Evolutionary conservation across 2,113 vertebrate species (phyloP).

Genomic region (Pithys albifrons): DNA sequence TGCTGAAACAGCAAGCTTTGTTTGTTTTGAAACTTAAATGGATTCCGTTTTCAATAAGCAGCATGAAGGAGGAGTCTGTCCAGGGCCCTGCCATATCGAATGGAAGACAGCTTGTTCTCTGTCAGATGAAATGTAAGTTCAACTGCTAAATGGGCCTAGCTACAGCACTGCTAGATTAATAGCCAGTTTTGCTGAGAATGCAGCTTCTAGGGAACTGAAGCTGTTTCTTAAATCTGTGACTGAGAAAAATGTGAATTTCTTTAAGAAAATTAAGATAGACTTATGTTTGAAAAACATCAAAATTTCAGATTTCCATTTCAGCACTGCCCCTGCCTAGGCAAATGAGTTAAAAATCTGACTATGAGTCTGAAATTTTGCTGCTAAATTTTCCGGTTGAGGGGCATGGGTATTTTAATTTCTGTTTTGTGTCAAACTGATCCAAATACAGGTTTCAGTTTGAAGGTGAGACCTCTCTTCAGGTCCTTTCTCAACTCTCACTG

Average conservation of each 20-base stretch:
- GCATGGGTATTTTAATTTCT: not conserved
- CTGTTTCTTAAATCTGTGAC: not conserved
- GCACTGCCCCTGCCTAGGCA: not conserved
- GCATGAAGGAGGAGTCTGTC: not conserved
- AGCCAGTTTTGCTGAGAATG: not conserved
- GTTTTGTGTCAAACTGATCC: not conserved
- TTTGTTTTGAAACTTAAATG: not conserved
- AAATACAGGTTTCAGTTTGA: not conserved
- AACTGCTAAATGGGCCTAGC: not conserved
- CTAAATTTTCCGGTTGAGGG: not conserved
- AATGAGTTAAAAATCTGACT: not conserved
- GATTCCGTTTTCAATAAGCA: not conserved
- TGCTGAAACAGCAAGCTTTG: not conserved
- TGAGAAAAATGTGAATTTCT: not conserved
- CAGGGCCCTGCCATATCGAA: not conserved
- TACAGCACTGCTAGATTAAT: not conserved
- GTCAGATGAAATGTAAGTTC: constrained; percentile 3
- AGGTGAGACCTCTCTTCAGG: not conserved
- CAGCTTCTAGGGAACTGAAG: not conserved
- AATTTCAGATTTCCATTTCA: not conserved
- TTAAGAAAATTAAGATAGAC: not conserved
- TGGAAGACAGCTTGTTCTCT: not conserved
- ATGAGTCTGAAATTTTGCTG: not conserved
- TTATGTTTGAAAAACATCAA: not conserved
- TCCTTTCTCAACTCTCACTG: not conserved